Base-by-base conservation (phyloP, 2,797 vertebrate species). In the Chelon labrosus region DNA sequence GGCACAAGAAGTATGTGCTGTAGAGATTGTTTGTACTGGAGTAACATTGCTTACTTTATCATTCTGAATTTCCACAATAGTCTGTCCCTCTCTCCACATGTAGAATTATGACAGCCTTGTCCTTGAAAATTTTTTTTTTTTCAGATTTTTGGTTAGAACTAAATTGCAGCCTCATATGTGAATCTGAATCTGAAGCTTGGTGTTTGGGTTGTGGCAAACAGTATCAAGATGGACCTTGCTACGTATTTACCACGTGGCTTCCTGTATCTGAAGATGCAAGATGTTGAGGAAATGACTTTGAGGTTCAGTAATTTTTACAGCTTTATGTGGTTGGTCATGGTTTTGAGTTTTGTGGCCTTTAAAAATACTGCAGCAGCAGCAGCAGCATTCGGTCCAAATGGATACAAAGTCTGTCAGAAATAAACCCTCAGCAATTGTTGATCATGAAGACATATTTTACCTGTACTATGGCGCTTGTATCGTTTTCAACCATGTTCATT, bases 211-310 rank as follows among this genome's bases (percentile, higher is more conserved):
- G 80, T 17, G 73, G 82, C 25, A 61, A 76, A 73, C 37, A 49
- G 59, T 22, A 70, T 73, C 41, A 77, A 56, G 47, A 61, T 50
- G 16, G 70, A 60, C 49, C 67, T 80, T 55, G 65, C 57, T 51
- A 54, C 75, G 79, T 70, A 37, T 83, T 83, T 70, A 82, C 72
- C 57, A 1, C 73, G 73, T 75, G 78, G 73, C 75, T 87, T 90
- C 71, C 80, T 82, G 76, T 63, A 77, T 85, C 63, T 70, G 74
- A 80, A 69, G 73, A 77, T 61, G 70, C 60, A 80, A 87, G 80
- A 88, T 84, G 77, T 83, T 65, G 77, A 89, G 87, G 82, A 89
- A 89, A 85, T 89, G 62, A 86, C 80, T 83, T 20, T 37, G 75
- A 65, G 75, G 77, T 82, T 84, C 49, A 37, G 78, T 77, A 19